Evolutionary conservation across 2,888 invertebrate species (phyloP).

Genomic region (Cremastinae sp.): DNA sequence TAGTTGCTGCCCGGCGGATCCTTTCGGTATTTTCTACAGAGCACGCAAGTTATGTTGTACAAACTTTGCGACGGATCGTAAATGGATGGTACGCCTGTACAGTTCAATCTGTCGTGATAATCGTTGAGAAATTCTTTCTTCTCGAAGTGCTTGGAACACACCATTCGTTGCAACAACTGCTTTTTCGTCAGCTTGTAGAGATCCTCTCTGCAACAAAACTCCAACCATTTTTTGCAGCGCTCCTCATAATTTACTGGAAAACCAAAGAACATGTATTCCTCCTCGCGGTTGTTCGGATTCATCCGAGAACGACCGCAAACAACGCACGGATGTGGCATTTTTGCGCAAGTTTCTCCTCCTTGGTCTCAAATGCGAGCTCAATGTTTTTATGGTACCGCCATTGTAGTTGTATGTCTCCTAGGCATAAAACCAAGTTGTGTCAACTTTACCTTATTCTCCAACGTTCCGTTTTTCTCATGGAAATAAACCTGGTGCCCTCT

Average conservation of each 20-base stretch:
- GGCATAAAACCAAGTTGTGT: not conserved
- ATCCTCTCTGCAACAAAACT: slow-evolving; percentile 78
- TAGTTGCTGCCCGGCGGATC: slow-evolving; percentile 73
- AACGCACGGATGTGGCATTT: slow-evolving; percentile 79
- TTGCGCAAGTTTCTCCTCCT: slow-evolving; percentile 36
- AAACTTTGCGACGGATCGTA: slow-evolving; percentile 78
- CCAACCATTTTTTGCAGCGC: slow-evolving; percentile 77
- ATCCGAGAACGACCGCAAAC: slow-evolving; percentile 79
- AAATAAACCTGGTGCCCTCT: too few species aligned
- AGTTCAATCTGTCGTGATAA: slow-evolving; percentile 76
- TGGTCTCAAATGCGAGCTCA: slow-evolving; percentile 19
- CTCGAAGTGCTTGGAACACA: slow-evolving; percentile 78
- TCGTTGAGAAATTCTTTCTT: slow-evolving; percentile 76
- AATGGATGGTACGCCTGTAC: slow-evolving; percentile 74
- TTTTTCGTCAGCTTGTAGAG: slow-evolving; percentile 78
- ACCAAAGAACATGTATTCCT: slow-evolving; percentile 79
- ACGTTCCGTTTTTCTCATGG: too few species aligned
- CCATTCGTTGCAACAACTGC: slow-evolving; percentile 78
- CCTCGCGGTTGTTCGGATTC: slow-evolving; percentile 78
- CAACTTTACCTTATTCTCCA: not conserved
- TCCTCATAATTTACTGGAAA: slow-evolving; percentile 78
- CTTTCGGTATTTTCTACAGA: slow-evolving; percentile 73
- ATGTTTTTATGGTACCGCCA: not conserved
- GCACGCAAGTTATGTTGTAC: slow-evolving; percentile 77
- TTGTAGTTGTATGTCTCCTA: not conserved